Evolutionary conservation across 2,797 vertebrate genomes (phyloP).

Genomic region (Rhinogobio ventralis): DNA sequence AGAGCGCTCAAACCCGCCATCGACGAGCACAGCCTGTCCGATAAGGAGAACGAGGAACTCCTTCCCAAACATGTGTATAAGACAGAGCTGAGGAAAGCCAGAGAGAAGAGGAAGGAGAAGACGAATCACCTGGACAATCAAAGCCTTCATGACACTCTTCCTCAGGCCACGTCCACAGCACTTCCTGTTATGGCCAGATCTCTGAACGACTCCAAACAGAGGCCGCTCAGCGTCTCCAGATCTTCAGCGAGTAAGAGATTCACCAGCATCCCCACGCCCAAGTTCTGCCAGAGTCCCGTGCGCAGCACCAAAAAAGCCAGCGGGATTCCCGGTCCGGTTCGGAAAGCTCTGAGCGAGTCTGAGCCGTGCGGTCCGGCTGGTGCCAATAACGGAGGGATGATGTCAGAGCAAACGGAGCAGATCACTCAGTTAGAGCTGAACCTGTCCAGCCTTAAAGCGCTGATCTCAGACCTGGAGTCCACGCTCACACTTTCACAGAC

Average conservation of each 20-base stretch:
- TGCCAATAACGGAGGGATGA: no score
- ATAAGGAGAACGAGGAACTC: conserved; percentile 88
- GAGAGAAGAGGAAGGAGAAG: conserved; percentile 58
- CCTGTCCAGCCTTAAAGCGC: conserved; percentile 72
- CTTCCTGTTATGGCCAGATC: conserved; percentile 43
- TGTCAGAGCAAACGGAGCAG: conserved; percentile 65
- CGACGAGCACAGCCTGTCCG: conserved; percentile 78
- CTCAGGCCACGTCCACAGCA: conserved; percentile 39
- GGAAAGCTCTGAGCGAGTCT: conserved; percentile 35
- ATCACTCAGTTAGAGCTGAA: conserved; percentile 74
- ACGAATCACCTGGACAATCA: background rate
- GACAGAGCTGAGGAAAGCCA: conserved; percentile 60
- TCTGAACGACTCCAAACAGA: conserved; percentile 50
- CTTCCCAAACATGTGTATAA: conserved; percentile 51
- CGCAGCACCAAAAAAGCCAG: conserved; percentile 60
- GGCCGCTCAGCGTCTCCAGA: conserved; percentile 16
- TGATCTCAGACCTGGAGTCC: conserved; percentile 77
- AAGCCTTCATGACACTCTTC: background rate
- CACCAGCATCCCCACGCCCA: conserved; percentile 66
- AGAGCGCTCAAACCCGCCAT: conserved; percentile 74
- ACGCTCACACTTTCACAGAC: conserved; percentile 64
- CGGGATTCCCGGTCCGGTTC: conserved; percentile 20
- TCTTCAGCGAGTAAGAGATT: conserved; percentile 57
- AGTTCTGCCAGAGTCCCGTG: conserved; percentile 74
- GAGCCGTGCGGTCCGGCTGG: no score